A percentile compares a stretch with the other conserved stretches of the same genome.
phyloP scores from a whole-genome alignment of 2,113 vertebrate species.

The Oryzias woworae region DNA sequence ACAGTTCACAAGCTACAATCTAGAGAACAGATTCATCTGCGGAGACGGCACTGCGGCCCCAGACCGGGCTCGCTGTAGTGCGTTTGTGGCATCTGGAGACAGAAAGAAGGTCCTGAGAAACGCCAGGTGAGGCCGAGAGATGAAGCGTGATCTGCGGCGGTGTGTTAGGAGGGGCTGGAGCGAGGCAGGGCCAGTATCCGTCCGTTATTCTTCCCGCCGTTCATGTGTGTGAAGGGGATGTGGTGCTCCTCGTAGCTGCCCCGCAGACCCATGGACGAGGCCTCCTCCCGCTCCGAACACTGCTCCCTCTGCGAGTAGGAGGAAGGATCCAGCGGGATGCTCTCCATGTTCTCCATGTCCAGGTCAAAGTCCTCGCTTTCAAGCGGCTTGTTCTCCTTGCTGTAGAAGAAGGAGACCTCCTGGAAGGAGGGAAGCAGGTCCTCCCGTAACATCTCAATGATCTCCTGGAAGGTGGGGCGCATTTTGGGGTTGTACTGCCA shows the following conservation, averaged over 20 bases:
- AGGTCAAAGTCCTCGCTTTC: constrained; percentile 92
- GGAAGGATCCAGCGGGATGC: constrained; percentile 92
- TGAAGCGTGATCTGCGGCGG: constrained; percentile 16
- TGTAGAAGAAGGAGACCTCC: constrained; percentile 96
- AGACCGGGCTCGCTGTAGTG: constrained; percentile 70
- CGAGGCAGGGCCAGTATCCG: constrained; percentile 87
- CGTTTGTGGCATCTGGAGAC: constrained; percentile 74
- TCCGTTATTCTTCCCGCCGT: constrained; percentile 93
- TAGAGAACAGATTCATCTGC: constrained; percentile 51
- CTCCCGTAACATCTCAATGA: constrained; percentile 93
- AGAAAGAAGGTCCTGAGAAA: constrained; percentile 88
- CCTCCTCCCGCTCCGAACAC: constrained; percentile 79
- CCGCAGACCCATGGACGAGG: constrained; percentile 82
- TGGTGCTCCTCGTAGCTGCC: constrained; percentile 91
- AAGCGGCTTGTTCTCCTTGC: constrained; percentile 93
- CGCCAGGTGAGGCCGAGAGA: constrained; percentile 63
- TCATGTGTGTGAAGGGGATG: constrained; percentile 94
- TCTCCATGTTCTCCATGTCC: constrained; percentile 98
- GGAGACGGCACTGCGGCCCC: constrained; percentile 67
- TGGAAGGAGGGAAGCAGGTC: constrained; percentile 90
- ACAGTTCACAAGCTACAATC: constrained; percentile 69
- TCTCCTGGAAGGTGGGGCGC: constrained; percentile 91
- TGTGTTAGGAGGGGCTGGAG: constrained; percentile 89
- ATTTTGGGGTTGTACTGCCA: constrained; percentile 99
- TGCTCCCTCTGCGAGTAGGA: constrained; percentile 87